phyloP scores from a whole-genome alignment of 1,140 invertebrate species.

The Hyphantria cunea region DNA sequence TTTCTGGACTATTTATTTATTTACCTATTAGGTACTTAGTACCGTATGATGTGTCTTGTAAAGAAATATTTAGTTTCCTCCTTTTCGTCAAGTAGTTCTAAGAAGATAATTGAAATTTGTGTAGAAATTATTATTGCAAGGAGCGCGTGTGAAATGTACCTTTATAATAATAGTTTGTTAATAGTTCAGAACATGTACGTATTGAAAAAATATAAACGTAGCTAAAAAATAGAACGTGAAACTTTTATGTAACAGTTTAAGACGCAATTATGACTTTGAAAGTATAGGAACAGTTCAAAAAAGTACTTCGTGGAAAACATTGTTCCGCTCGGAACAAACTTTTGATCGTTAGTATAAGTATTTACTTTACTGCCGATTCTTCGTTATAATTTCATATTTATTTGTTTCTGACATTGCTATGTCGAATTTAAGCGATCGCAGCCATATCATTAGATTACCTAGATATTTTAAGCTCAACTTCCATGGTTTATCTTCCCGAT shows the following conservation, averaged over 20 bases:
- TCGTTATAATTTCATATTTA: no score
- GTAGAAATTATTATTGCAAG: constrained; percentile 30
- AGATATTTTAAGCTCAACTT: constrained; percentile 41
- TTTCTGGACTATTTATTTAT: constrained; percentile 12
- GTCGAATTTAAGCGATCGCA: constrained; percentile 39
- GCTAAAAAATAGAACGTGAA: constrained; percentile 16
- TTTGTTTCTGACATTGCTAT: constrained; percentile 9
- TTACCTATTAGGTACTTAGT: constrained; percentile 14
- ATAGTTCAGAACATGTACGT: constrained; percentile 21
- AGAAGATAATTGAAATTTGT: constrained; percentile 20
- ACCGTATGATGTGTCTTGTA: constrained; percentile 22
- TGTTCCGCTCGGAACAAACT: constrained; percentile 15
- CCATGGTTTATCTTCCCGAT: constrained; percentile 22
- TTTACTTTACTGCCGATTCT: constrained; percentile 16
- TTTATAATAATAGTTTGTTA: constrained; percentile 38
- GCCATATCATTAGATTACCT: constrained; percentile 44
- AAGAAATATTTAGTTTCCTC: constrained; percentile 9
- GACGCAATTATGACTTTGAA: constrained; percentile 31
- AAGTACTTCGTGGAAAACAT: constrained; percentile 30
- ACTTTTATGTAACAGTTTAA: constrained; percentile 40
- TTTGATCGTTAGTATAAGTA: constrained; percentile 34
- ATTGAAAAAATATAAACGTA: constrained; percentile 17
- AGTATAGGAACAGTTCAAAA: constrained; percentile 25
- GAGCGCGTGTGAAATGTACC: constrained; percentile 61
- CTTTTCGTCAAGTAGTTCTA: constrained; percentile 22